Conservation (phyloP, 2,888 invertebrate genomes). For the Melinopterus prodromus region DNA sequence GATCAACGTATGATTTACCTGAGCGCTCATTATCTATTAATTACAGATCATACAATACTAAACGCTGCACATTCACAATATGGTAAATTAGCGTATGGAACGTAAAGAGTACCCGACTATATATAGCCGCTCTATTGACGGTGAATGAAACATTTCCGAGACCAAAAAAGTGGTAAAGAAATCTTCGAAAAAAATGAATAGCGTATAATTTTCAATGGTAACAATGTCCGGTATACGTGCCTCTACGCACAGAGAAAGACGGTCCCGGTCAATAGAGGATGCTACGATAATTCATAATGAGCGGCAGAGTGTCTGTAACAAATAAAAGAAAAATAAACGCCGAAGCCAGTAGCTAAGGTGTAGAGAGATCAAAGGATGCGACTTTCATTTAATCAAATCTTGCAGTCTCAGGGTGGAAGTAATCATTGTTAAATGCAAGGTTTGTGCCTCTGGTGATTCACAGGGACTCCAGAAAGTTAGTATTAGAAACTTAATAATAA, state of each 20-base stretch:
- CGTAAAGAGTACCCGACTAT: constrained; percentile 4
- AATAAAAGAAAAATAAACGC: constrained; percentile 40
- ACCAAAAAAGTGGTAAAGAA: constrained; percentile 27
- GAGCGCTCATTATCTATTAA: constrained; percentile 35
- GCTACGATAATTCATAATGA: constrained; percentile 43
- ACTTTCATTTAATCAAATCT: constrained; percentile 42
- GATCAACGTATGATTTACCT: constrained; percentile 27
- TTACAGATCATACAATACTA: constrained; percentile 27
- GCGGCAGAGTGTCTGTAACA: constrained; percentile 33
- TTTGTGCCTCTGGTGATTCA: neutral
- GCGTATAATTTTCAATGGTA: constrained; percentile 49
- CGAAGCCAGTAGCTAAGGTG: constrained; percentile 43
- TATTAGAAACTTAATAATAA: no score
- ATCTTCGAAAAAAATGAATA: constrained; percentile 44
- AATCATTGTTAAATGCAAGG: neutral
- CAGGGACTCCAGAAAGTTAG: no score
- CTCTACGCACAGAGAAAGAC: constrained; percentile 22
- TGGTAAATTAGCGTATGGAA: constrained; percentile 26
- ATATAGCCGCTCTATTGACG: neutral
- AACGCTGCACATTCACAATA: constrained; percentile 21
- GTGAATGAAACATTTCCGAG: constrained; percentile 32
- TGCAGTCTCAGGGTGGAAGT: constrained; percentile 34
- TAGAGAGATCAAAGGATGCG: constrained; percentile 45
- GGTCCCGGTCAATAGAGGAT: constrained; percentile 33
- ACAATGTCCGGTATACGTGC: constrained; percentile 23